Evolutionary conservation across 2,888 invertebrate species (phyloP).

Genomic region (Agriotes lineatus): DNA sequence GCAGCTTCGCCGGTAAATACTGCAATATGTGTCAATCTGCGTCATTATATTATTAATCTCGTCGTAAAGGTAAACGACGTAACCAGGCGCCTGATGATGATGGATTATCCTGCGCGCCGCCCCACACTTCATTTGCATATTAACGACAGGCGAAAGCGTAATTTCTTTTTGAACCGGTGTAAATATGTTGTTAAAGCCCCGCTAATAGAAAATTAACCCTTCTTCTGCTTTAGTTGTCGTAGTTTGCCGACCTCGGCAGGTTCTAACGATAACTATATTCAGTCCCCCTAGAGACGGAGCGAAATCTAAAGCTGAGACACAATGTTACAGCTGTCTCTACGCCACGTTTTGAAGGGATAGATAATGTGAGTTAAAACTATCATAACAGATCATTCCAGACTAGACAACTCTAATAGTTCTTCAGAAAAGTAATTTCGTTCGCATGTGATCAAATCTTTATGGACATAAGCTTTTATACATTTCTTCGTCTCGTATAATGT

Average conservation of each 20-base stretch:
- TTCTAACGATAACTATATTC: conserved; percentile 18
- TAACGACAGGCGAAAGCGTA: conserved; percentile 37
- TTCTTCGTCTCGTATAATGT: no score
- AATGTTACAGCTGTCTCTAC: no score
- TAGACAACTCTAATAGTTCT: no score
- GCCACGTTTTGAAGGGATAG: no score
- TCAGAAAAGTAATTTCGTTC: no score
- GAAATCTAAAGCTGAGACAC: no score
- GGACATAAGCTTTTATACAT: no score
- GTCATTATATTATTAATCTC: conserved; percentile 47
- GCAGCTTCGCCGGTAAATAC: conserved; percentile 42
- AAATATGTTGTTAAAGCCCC: conserved; percentile 31
- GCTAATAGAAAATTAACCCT: conserved; percentile 36
- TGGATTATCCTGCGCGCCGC: conserved; percentile 39
- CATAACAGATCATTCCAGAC: no score
- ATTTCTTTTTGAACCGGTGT: conserved; percentile 42
- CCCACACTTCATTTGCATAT: conserved; percentile 42
- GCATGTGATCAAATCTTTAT: no score
- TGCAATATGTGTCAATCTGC: conserved; percentile 49
- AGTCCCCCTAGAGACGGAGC: no score
- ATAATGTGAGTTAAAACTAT: no score
- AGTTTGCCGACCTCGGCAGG: neutral
- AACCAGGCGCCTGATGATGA: conserved; percentile 42
- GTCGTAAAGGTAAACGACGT: conserved; percentile 41
- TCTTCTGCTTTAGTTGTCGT: conserved; percentile 12